Evolutionary conservation across 2,113 vertebrate species (phyloP), one percentile per base, ranked within the genome.

Genomic region (Poeciliopsis prolifica): DNA sequence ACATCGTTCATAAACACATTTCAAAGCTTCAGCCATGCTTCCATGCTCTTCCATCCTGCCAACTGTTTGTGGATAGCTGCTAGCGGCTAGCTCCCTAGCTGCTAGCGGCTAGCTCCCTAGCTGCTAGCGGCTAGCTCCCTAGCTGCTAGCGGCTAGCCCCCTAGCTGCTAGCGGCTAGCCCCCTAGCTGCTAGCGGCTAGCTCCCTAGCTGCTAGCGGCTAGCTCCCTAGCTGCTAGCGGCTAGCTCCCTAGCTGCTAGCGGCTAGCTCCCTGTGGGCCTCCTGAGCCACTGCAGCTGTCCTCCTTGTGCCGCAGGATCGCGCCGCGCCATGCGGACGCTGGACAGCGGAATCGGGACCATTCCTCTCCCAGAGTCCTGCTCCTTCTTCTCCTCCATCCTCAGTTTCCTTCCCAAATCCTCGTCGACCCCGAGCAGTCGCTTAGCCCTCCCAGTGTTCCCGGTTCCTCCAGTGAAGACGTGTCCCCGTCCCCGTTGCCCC

Each of bases 301-400:
- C 89, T 92, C 92, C 86, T 85, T 95, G 65, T 95, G 61, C 89
- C 81, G 69, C 87, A 97, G 96, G 95, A 91, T 95, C 95, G 28
- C 92, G 93, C 93, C 95, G 96, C 94, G 95, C 96, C 94, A 98
- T 96, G 95, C 95, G 96, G 93, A 98, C 96, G 0, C 77, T 97
- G 92, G 97, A 97, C 95, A 98, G 96, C 2, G 97, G 97, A 37
- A 97, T 97, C 11, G 97, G 96, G 83, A 97, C 97, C 85, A 97
- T 97, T 78, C 96, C 96, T 24, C 96, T 96, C 68, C 96, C 96
- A 0, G 96, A 97, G 92, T 95, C 96, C 31, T 96, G 95, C 77
- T 95, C 91, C 85, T 92, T 93, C 88, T 92, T 92, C 91, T 92
- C 92, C 88, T 92, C 91, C 80, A 89, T 93, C 81, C 86, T 93